Evolutionary conservation across 2,113 vertebrate genomes (phyloP).

Genomic region (Oenanthe oenanthe): DNA sequence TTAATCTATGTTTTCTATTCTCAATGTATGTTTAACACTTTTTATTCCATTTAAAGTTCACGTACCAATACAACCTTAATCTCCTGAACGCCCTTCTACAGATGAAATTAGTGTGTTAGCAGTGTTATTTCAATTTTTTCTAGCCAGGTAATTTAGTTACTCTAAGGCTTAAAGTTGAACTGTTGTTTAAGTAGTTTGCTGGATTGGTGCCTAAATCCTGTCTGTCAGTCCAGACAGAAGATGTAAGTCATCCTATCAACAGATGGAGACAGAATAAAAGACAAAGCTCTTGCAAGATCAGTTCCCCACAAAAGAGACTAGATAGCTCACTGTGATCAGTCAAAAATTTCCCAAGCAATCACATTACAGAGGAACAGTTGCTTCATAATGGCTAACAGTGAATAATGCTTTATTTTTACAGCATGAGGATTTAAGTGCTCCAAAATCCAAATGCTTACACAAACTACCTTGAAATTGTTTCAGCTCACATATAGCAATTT

Average conservation of each 20-base stretch:
- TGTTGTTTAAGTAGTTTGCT: slow-evolving; percentile 32
- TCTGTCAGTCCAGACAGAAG: slow-evolving; percentile 50
- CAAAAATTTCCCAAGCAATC: slow-evolving; percentile 38
- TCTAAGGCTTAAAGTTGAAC: slow-evolving; percentile 18
- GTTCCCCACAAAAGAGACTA: neutral
- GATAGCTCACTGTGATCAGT: neutral
- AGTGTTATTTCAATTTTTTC: neutral
- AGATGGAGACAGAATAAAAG: slow-evolving; percentile 55
- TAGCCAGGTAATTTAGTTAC: slow-evolving; percentile 9
- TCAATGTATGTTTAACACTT: neutral
- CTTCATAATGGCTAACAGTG: neutral
- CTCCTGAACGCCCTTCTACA: neutral
- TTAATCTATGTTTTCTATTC: neutral
- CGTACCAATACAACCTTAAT: neutral
- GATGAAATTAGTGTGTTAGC: neutral
- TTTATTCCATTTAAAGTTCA: neutral
- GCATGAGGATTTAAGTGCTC: neutral
- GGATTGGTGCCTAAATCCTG: slow-evolving; percentile 38
- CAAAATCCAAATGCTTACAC: neutral
- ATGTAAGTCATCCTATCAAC: slow-evolving; percentile 39
- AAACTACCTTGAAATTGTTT: neutral
- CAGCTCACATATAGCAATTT: neutral
- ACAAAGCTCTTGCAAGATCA: slow-evolving; percentile 23
- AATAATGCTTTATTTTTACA: slow-evolving; percentile 15
- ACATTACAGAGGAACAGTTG: slow-evolving; percentile 8